A percentile compares a stretch with the other conserved stretches of the same genome.
Evolutionary conservation across 2,888 invertebrate genomes (phyloP).

Genomic region (Drosophila pseudotakahashii): DNA sequence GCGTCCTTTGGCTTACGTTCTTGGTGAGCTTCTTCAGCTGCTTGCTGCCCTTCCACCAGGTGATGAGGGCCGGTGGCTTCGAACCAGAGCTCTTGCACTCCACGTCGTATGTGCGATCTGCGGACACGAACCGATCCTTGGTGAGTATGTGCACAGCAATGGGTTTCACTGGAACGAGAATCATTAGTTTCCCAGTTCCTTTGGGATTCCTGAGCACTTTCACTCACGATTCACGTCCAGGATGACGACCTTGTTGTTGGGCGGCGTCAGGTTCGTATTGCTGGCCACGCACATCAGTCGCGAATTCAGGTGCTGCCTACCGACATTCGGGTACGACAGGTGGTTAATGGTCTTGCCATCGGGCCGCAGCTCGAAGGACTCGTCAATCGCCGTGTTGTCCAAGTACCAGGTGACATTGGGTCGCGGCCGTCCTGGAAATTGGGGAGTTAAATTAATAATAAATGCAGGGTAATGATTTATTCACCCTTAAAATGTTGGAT

Average conservation of each 20-base stretch:
- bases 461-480: conserved; percentile 1
- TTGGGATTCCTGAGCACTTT: not conserved
- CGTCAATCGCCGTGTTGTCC: conserved; percentile 93
- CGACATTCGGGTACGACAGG: conserved; percentile 91
- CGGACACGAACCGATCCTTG: conserved; percentile 92
- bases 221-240: conserved; percentile 94
- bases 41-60: conserved; percentile 95
- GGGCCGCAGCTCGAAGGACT: conserved; percentile 89
- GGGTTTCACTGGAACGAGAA: conserved; percentile 89
- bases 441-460: not conserved
- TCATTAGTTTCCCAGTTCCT: not conserved
- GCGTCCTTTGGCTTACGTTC: conserved; percentile 88
- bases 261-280: conserved; percentile 92
- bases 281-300: conserved; percentile 94
- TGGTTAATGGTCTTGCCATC: conserved; percentile 92
- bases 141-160: conserved; percentile 92
- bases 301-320: conserved; percentile 92
- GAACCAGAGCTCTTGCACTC: conserved; percentile 95
- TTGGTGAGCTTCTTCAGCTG: conserved; percentile 92
- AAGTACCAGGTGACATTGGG: conserved; percentile 94
- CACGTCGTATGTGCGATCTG: conserved; percentile 93
- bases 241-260: conserved; percentile 91
- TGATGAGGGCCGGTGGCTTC: conserved; percentile 92
- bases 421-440: conserved; percentile 88
- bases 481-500: not conserved